phyloP scores from a whole-genome alignment of 2,113 vertebrate genomes.

The Pseudorhombus dupliciocellatus region DNA sequence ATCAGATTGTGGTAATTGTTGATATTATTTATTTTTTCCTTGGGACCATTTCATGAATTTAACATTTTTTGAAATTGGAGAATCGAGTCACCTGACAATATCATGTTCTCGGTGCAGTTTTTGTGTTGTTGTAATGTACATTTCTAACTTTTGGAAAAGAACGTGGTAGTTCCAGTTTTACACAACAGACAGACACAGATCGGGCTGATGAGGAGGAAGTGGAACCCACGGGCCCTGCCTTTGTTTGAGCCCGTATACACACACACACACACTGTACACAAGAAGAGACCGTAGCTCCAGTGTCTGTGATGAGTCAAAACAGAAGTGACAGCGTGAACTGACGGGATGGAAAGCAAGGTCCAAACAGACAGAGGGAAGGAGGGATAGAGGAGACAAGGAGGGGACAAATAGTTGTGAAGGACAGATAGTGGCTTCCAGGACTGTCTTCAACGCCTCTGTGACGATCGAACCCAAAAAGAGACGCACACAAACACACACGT shows the following conservation, averaged over 20 bases:
- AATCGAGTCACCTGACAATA: no score
- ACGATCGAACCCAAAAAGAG: constrained; percentile 59
- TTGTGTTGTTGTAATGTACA: neutral
- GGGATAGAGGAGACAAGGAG: constrained; percentile 61
- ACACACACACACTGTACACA: neutral
- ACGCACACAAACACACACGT: constrained; percentile 32
- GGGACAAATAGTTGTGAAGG: constrained; percentile 65
- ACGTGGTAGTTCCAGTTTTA: constrained; percentile 31
- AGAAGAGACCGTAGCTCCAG: constrained; percentile 37
- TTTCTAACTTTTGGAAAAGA: constrained; percentile 15
- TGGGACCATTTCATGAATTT: no score
- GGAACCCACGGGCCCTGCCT: constrained; percentile 46
- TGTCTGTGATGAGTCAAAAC: constrained; percentile 66
- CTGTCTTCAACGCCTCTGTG: constrained; percentile 54
- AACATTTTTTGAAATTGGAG: no score
- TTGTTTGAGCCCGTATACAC: constrained; percentile 47
- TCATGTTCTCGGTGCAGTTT: neutral
- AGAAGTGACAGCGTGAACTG: constrained; percentile 75
- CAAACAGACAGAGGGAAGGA: constrained; percentile 71
- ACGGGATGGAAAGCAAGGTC: constrained; percentile 52
- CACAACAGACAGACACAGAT: constrained; percentile 16
- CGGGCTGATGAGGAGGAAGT: constrained; percentile 34
- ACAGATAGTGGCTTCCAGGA: constrained; percentile 69
- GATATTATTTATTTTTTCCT: no score
- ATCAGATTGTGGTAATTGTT: no score